phyloP scores from a whole-genome alignment of 2,888 invertebrate genomes.

The Pyrochroa serraticornis region DNA sequence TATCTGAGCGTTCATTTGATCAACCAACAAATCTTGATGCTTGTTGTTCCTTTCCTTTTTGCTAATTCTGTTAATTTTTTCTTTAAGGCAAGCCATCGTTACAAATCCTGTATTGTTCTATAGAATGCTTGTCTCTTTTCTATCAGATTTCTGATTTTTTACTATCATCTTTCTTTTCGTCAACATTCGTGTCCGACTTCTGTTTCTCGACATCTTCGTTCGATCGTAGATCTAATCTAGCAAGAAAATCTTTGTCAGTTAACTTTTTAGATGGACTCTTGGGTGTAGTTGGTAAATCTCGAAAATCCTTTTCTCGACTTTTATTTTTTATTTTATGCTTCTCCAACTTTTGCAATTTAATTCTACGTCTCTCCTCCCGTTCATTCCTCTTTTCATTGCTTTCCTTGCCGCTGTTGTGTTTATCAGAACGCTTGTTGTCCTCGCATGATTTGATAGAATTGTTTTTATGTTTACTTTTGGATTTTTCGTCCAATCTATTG shows the following conservation, averaged over 20 bases:
- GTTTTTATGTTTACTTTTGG: slow-evolving; percentile 65
- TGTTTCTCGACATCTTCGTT: slow-evolving; percentile 65
- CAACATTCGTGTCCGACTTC: slow-evolving; percentile 33
- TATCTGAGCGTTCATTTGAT: slow-evolving; percentile 45
- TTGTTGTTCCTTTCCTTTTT: slow-evolving; percentile 54
- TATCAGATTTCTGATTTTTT: slow-evolving; percentile 34
- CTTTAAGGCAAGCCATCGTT: slow-evolving; percentile 36
- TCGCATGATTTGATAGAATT: slow-evolving; percentile 65
- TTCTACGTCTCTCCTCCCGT: slow-evolving; percentile 52
- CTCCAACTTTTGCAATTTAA: slow-evolving; percentile 46
- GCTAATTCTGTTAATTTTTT: slow-evolving; percentile 47
- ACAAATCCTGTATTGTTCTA: slow-evolving; percentile 16
- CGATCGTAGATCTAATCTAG: slow-evolving; percentile 64
- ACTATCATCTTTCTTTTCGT: slow-evolving; percentile 42
- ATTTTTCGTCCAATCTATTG: slow-evolving; percentile 51
- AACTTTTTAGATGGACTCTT: slow-evolving; percentile 43
- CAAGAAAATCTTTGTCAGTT: slow-evolving; percentile 65
- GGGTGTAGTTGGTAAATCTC: slow-evolving; percentile 43
- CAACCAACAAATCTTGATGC: slow-evolving; percentile 45
- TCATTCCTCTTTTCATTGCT: slow-evolving; percentile 50
- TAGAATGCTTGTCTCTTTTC: slow-evolving; percentile 22
- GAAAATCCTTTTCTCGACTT: slow-evolving; percentile 51
- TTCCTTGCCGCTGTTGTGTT: slow-evolving; percentile 57
- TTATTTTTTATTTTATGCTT: slow-evolving; percentile 51
- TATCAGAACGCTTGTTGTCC: slow-evolving; percentile 62